phyloP scores from a whole-genome alignment of 2,797 vertebrate species.

The Chaetodon trifasciatus region DNA sequence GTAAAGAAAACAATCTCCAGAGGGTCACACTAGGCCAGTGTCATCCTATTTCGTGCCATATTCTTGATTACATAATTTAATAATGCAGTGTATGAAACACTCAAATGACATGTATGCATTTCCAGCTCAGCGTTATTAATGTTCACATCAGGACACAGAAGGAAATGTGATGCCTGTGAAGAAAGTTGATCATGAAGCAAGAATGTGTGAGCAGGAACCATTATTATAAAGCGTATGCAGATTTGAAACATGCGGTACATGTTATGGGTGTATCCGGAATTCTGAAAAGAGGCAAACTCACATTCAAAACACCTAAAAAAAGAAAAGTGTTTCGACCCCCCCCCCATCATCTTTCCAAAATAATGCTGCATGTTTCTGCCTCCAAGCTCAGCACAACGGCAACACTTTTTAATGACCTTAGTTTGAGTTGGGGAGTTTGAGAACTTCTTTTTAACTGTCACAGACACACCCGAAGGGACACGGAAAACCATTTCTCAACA shows the following conservation, averaged over 20 bases:
- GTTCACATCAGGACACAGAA: not conserved
- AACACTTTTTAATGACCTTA: slow-evolving; percentile 72
- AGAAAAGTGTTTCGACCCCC: slow-evolving; percentile 28
- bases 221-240: slow-evolving; percentile 5
- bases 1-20: not conserved
- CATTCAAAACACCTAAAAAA: slow-evolving; percentile 28
- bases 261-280: not conserved
- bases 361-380: slow-evolving; percentile 43
- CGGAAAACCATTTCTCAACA: slow-evolving; percentile 46
- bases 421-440: slow-evolving; percentile 56
- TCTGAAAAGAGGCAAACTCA: slow-evolving; percentile 8
- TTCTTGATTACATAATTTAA: not conserved
- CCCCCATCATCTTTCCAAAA: slow-evolving; percentile 45
- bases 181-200: not conserved
- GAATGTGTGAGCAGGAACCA: not conserved
- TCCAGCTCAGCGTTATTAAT: not conserved
- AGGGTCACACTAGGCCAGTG: not conserved
- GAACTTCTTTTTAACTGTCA: slow-evolving; percentile 64
- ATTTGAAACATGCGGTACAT: slow-evolving; percentile 5
- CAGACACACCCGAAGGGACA: slow-evolving; percentile 43
- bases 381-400: slow-evolving; percentile 51
- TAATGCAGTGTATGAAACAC: not conserved
- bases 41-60: not conserved
- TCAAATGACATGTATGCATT: not conserved
- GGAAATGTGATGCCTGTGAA: not conserved